Conservation (phyloP, 2,113 vertebrate species). For the Alligator sinensis region DNA sequence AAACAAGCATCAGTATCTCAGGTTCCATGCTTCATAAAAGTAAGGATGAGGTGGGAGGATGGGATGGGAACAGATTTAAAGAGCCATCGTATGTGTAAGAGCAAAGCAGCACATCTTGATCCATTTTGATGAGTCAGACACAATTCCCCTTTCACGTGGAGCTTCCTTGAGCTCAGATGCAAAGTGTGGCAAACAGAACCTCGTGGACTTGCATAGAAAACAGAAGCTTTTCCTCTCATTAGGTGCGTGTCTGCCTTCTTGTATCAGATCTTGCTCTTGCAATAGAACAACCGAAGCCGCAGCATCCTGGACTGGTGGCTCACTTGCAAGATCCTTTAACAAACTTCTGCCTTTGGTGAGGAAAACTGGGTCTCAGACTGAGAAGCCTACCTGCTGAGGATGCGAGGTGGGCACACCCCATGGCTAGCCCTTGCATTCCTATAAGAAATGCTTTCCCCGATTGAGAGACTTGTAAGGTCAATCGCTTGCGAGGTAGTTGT, state of each 20-base stretch:
- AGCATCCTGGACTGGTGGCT: not conserved
- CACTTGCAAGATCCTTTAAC: not conserved
- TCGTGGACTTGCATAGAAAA: not conserved
- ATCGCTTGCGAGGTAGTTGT: not conserved
- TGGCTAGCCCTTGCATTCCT: not conserved
- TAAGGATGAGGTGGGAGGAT: not conserved
- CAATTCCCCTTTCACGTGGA: not conserved
- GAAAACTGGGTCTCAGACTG: not conserved
- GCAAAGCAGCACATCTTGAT: not conserved
- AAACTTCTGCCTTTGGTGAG: not conserved
- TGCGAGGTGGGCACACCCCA: not conserved
- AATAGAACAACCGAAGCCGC: accelerated
- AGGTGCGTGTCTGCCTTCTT: not conserved
- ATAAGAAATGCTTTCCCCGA: not conserved
- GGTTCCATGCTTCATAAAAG: not conserved
- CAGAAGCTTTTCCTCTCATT: not conserved
- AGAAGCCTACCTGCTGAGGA: not conserved
- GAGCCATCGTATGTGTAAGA: not conserved
- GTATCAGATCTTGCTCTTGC: not conserved
- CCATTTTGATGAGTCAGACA: not conserved
- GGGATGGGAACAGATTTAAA: not conserved
- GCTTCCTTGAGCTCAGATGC: not conserved
- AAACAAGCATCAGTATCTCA: not conserved
- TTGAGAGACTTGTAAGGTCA: not conserved
- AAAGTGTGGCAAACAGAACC: not conserved